Conservation (phyloP, 2,888 invertebrate genomes). For the Hydriomena furcata region DNA sequence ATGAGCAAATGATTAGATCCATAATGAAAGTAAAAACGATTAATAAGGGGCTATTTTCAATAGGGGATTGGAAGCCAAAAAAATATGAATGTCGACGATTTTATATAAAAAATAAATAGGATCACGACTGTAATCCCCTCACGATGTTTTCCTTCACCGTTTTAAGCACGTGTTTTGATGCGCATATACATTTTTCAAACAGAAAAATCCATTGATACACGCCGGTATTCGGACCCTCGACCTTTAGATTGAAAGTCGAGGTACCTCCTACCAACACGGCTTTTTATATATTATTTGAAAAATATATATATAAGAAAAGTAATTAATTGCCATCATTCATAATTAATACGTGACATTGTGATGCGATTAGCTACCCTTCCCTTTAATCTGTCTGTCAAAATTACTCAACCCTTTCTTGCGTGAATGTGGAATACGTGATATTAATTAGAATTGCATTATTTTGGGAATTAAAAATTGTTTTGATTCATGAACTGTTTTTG, state of each 20-base stretch:
- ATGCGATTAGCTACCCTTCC: conserved; percentile 63
- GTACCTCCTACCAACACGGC: no score
- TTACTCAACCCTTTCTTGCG: conserved; percentile 53
- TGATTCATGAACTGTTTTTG: no score
- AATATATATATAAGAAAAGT: not conserved
- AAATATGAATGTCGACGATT: not conserved
- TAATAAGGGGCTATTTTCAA: conserved; percentile 11
- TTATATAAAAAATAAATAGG: no score
- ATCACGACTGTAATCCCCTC: no score
- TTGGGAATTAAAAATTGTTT: not conserved
- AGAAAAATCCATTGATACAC: no score
- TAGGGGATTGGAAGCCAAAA: conserved; percentile 14
- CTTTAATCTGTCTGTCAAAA: conserved; percentile 54
- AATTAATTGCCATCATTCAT: conserved; percentile 29
- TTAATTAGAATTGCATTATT: conserved; percentile 13
- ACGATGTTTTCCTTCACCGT: no score
- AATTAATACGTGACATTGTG: conserved; percentile 47
- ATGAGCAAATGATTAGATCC: conserved; percentile 62
- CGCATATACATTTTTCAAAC: no score
- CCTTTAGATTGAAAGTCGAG: no score
- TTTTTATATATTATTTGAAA: not conserved
- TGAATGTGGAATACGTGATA: conserved; percentile 46
- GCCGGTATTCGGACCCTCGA: no score
- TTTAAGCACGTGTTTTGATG: no score
- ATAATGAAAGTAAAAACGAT: conserved; percentile 19